These are phyloP conservation scores for Orius insidiosus DNA, from an alignment of 1,140 invertebrate genomes.

Conservation along the genomic window DNA sequence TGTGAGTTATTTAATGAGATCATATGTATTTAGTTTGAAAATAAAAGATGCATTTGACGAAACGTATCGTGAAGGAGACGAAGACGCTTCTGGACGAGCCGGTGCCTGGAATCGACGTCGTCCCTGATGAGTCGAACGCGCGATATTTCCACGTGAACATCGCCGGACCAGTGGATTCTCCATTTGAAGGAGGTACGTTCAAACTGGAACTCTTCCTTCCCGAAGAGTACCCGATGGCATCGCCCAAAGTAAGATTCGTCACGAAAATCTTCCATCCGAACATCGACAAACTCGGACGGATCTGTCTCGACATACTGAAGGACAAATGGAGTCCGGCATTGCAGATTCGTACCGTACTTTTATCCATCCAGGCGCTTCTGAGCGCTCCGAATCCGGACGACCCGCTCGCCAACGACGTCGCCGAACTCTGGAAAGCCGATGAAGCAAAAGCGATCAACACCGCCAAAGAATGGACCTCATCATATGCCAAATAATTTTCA, in stretches of 20 bases:
- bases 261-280: conserved; percentile 73
- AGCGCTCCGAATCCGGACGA: conserved; percentile 97
- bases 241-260: conserved; percentile 66
- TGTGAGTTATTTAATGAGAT: no score
- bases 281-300: conserved; percentile 58
- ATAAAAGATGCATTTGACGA: conserved; percentile 61
- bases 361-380: conserved; percentile 90
- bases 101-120: conserved; percentile 87
- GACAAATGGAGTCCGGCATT: conserved; percentile 94
- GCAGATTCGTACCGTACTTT: conserved; percentile 88
- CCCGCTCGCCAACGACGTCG: conserved; percentile 91
- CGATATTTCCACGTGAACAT: conserved; percentile 94
- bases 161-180: conserved; percentile 61
- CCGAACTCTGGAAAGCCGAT: conserved; percentile 93
- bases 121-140: conserved; percentile 87
- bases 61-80: conserved; percentile 90
- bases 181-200: conserved; percentile 60
- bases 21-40: not conserved
- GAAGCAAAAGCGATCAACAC: conserved; percentile 90
- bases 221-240: conserved; percentile 66
- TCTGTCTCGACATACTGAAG: conserved; percentile 62
- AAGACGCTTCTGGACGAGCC: conserved; percentile 96
- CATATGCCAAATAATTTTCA: conserved; percentile 70
- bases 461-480: conserved; percentile 87
- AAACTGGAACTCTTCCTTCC: conserved; percentile 64